These are phyloP conservation scores for Ypsolopha scabrella DNA, from an alignment of 2,888 invertebrate species.

Conservation along the genomic window DNA sequence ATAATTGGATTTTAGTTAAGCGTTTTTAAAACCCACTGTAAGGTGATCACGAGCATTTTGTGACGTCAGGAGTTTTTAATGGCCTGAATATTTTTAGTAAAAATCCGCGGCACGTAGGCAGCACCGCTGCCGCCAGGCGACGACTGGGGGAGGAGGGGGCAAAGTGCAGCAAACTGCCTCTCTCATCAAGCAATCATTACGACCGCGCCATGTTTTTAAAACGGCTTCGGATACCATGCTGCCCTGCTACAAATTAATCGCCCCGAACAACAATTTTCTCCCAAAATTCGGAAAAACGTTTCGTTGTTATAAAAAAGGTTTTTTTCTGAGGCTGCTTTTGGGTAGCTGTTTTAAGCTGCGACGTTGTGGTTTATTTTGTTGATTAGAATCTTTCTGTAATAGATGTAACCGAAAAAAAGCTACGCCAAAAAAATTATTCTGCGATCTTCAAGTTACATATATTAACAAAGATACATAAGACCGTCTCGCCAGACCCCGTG, in stretches of 20 bases:
- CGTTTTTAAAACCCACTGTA: too few species aligned
- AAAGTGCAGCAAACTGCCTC: constrained; percentile 37
- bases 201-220: constrained; percentile 65
- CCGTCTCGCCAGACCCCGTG: too few species aligned
- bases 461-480: too few species aligned
- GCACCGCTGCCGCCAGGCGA: neutral
- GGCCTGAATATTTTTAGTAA: neutral
- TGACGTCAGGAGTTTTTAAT: neutral
- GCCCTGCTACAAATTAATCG: constrained; percentile 51
- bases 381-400: too few species aligned
- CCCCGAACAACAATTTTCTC: constrained; percentile 42
- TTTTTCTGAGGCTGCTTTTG: too few species aligned
- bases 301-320: too few species aligned
- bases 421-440: too few species aligned
- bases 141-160: constrained; percentile 9
- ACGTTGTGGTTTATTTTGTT: too few species aligned
- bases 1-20: too few species aligned
- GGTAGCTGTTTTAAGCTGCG: too few species aligned
- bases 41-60: neutral
- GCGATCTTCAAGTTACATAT: too few species aligned
- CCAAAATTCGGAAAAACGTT: constrained; percentile 1
- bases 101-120: neutral
- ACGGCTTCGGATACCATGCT: constrained; percentile 51
- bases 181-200: constrained; percentile 64
- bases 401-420: too few species aligned